phyloP scores from a whole-genome alignment of 1,140 invertebrate genomes.

The Hycleus cichorii region DNA sequence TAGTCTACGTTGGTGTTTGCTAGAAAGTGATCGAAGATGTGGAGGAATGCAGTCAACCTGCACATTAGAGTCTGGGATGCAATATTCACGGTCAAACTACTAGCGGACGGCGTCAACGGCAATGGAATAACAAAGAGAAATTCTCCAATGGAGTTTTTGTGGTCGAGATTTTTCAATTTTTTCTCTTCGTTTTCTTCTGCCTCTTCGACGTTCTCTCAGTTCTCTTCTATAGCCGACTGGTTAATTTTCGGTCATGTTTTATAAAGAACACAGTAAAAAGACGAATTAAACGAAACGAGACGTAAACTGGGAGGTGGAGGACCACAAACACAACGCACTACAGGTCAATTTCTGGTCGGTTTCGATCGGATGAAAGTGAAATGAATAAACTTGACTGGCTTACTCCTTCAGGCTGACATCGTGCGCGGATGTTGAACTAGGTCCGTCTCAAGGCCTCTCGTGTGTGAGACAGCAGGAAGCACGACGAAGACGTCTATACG shows the following conservation, averaged over 20 bases:
- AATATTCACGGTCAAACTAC: slow-evolving; percentile 1
- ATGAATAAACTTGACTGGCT: slow-evolving; percentile 34
- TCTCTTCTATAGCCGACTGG: not conserved
- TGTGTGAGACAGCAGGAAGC: slow-evolving; percentile 34
- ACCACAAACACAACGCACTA: not conserved
- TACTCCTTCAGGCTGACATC: slow-evolving; percentile 20
- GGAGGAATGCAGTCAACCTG: slow-evolving; percentile 22
- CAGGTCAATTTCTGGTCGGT: slow-evolving; percentile 5
- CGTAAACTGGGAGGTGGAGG: not conserved
- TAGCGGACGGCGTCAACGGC: slow-evolving; percentile 12
- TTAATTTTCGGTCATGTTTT: not conserved
- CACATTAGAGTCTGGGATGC: slow-evolving; percentile 10
- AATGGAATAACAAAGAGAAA: not conserved
- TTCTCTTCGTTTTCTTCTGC: not conserved
- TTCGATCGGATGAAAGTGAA: slow-evolving; percentile 35
- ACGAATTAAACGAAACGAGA: not conserved
- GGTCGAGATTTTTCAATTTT: slow-evolving; percentile 1
- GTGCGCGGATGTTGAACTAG: slow-evolving; percentile 40
- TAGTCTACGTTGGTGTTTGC: slow-evolving; percentile 1
- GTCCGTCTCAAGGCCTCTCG: slow-evolving; percentile 39
- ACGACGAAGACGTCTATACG: slow-evolving; percentile 26
- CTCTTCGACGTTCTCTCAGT: too few species aligned
- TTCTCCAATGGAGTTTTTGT: slow-evolving; percentile 1
- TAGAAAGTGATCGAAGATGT: slow-evolving; percentile 14
- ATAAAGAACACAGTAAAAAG: not conserved